Percentiles rank a stretch among this genome's conserved stretches.
Evolutionary conservation across 2,888 invertebrate species (phyloP).

Genomic region (Ectropis crepuscularia): DNA sequence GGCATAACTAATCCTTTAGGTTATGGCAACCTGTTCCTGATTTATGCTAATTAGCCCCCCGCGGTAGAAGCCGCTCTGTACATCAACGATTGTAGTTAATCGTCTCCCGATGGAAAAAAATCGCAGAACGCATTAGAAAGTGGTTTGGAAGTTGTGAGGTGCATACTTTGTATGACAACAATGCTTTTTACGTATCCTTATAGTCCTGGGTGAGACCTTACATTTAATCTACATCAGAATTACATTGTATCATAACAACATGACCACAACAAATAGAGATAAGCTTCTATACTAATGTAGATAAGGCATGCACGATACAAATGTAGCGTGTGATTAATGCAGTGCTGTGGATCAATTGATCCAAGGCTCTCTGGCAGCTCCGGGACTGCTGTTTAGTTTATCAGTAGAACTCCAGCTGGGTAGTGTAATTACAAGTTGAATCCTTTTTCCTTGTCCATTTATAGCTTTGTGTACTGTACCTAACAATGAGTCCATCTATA

Average conservation of each 20-base stretch:
- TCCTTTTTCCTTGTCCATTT: constrained; percentile 6
- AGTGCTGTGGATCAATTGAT: constrained; percentile 43
- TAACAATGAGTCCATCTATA: neutral
- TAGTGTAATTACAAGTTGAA: neutral
- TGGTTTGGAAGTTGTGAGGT: constrained; percentile 11
- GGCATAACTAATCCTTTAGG: constrained; percentile 70
- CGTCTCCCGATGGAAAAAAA: constrained; percentile 28
- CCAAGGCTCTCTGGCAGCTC: constrained; percentile 44
- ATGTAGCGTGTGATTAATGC: constrained; percentile 27
- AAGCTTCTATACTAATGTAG: constrained; percentile 43
- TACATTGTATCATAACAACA: constrained; percentile 24
- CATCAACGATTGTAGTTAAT: constrained; percentile 40
- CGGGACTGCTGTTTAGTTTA: constrained; percentile 34
- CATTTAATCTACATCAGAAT: constrained; percentile 5
- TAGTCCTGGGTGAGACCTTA: constrained; percentile 11
- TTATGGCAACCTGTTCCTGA: constrained; percentile 66
- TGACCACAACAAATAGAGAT: constrained; percentile 36
- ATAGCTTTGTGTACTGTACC: neutral
- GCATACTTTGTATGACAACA: constrained; percentile 10
- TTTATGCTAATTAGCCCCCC: constrained; percentile 61
- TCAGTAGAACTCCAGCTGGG: constrained; percentile 9
- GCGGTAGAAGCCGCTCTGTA: constrained; percentile 41
- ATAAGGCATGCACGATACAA: constrained; percentile 44
- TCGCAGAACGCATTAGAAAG: constrained; percentile 5
- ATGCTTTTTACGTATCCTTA: constrained; percentile 2